These are phyloP conservation scores for Scolanthus callimorphus DNA, from an alignment of 92 coral and sea anemone genomes.

Conservation along the genomic window DNA sequence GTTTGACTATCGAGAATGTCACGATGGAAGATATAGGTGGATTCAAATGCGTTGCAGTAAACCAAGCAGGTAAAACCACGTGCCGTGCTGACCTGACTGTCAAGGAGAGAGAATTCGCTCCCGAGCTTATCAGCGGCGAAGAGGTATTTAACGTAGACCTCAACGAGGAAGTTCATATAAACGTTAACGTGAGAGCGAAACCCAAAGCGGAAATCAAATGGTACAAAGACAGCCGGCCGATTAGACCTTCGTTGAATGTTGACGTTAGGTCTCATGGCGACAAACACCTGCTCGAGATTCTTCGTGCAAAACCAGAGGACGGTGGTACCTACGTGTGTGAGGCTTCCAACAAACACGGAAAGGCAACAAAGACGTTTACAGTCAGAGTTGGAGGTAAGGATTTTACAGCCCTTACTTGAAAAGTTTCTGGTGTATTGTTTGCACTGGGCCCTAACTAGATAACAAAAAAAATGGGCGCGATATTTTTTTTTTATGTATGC, in stretches of 20 bases:
- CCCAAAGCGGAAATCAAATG: conserved; percentile 88
- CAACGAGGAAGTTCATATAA: conserved; percentile 67
- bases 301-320: conserved; percentile 62
- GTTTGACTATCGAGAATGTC: conserved; percentile 63
- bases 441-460: too few species aligned
- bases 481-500: too few species aligned
- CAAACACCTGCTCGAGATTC: conserved; percentile 36
- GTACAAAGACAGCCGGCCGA: conserved; percentile 79
- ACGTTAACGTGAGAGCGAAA: conserved; percentile 66
- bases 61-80: conserved; percentile 83
- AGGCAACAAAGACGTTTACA: conserved; percentile 41
- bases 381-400: conserved; percentile 57
- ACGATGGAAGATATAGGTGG: conserved; percentile 72
- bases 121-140: conserved; percentile 64
- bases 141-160: conserved; percentile 55
- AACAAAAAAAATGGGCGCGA: too few species aligned
- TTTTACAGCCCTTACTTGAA: too few species aligned
- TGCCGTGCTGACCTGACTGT: conserved; percentile 80
- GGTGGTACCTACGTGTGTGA: conserved; percentile 64
- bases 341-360: conserved; percentile 59
- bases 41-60: conserved; percentile 88
- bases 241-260: conserved; percentile 41
- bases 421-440: too few species aligned
- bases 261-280: conserved; percentile 52
- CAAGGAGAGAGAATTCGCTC: conserved; percentile 74